These are phyloP conservation scores for Butorides virescens DNA, from an alignment of 2,113 vertebrate species.

Conservation along the genomic window DNA sequence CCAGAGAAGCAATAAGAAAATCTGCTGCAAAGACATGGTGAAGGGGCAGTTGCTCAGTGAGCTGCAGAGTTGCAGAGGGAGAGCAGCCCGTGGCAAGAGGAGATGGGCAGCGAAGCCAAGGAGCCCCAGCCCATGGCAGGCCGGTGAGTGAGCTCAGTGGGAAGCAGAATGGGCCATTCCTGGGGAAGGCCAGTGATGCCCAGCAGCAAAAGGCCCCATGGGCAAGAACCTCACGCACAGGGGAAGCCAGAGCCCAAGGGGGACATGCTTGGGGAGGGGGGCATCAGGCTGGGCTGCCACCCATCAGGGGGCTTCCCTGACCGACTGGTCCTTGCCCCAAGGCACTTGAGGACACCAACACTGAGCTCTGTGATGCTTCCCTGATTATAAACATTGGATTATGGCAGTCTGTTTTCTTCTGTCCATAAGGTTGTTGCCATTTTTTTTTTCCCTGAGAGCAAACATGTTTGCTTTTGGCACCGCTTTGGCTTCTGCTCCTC, in stretches of 20 bases:
- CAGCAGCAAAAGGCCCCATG: neutral
- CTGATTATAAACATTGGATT: neutral
- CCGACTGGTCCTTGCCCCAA: neutral
- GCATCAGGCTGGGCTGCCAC: neutral
- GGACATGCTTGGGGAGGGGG: neutral
- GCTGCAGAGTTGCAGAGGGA: neutral
- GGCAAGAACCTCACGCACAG: neutral
- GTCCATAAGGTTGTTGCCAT: neutral
- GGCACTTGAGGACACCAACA: rapidly evolving
- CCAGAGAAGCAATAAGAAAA: neutral
- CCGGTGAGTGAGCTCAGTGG: neutral
- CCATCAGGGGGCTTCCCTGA: neutral
- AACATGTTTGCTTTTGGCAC: neutral
- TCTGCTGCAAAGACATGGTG: neutral
- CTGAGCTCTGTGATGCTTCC: neutral
- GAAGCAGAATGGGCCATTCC: neutral
- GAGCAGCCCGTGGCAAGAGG: neutral
- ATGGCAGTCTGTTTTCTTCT: neutral
- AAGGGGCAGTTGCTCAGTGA: rapidly evolving
- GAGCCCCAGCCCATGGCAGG: neutral
- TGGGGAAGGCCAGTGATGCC: neutral
- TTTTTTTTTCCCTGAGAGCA: neutral
- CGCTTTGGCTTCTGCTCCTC: neutral
- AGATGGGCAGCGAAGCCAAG: neutral
- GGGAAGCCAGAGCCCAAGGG: neutral